Percentiles rank a stretch among this genome's conserved stretches.
These are phyloP conservation scores for Plebejus anna DNA, from an alignment of 2,888 invertebrate species.

Conservation along the genomic window DNA sequence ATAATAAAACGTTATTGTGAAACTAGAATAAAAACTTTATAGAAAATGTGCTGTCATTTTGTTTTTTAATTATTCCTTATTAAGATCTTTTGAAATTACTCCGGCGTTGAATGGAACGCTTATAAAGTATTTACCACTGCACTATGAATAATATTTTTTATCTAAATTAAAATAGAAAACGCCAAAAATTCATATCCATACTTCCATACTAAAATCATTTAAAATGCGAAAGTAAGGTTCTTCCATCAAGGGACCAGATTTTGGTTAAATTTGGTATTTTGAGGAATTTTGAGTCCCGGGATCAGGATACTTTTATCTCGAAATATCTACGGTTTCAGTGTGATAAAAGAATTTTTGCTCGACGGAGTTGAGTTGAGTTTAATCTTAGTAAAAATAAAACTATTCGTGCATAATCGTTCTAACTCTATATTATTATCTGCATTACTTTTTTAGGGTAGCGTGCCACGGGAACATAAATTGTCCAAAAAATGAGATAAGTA, in stretches of 20 bases:
- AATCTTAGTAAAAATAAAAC: too few species aligned
- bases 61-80: constrained; percentile 15
- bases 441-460: neutral
- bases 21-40: neutral
- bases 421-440: neutral
- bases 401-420: too few species aligned
- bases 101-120: neutral
- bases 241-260: too few species aligned
- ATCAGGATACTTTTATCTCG: too few species aligned
- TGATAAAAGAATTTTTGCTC: too few species aligned
- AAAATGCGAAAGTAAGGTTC: too few species aligned
- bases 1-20: constrained; percentile 5
- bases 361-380: too few species aligned
- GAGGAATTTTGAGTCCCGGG: too few species aligned
- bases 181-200: neutral
- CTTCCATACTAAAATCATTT: too few species aligned
- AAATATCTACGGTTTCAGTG: too few species aligned
- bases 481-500: constrained; percentile 9
- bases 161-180: neutral
- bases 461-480: neutral
- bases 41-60: constrained; percentile 11
- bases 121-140: neutral
- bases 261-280: too few species aligned
- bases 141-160: neutral
- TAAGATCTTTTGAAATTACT: constrained; percentile 8